A percentile compares a stretch with the other conserved stretches of the same genome.
Conservation (phyloP, 37 sponge, comb jelly and placozoan genomes). For the Agelas oroides region DNA sequence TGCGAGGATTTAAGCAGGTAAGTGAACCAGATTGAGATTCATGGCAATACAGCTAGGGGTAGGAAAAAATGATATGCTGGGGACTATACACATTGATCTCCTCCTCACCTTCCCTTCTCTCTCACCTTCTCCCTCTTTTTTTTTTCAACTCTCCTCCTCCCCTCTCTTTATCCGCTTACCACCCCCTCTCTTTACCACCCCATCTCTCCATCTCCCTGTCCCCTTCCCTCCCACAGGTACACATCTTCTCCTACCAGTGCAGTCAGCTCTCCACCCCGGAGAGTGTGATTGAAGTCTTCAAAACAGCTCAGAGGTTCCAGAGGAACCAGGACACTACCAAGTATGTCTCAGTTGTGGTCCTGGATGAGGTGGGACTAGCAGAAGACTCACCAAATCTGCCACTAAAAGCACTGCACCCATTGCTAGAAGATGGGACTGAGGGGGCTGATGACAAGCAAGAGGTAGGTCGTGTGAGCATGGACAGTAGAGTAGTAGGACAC, state of each 20-base stretch:
- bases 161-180: too few relatives aligned
- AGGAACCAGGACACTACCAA: constrained; percentile 54
- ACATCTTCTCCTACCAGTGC: constrained; percentile 91
- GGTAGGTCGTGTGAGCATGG: too few relatives aligned
- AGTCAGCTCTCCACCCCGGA: constrained; percentile 89
- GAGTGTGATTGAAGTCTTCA: constrained; percentile 85
- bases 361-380: constrained; percentile 97
- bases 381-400: constrained; percentile 95
- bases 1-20: constrained; percentile 77
- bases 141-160: too few relatives aligned
- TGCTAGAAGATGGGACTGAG: constrained; percentile 92
- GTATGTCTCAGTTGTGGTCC: constrained; percentile 85
- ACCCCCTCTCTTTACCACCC: not conserved
- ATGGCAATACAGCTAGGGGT: too few relatives aligned
- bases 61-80: too few relatives aligned
- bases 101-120: too few relatives aligned
- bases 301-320: constrained; percentile 71
- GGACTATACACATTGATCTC: too few relatives aligned
- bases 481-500: too few relatives aligned
- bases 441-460: constrained; percentile 66
- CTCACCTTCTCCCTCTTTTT: too few relatives aligned
- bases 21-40: too few relatives aligned
- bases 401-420: constrained; percentile 93
- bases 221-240: constrained; percentile 36
- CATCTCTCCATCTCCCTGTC: too few relatives aligned